Base-by-base conservation (phyloP, 2,113 vertebrate species). In the Andinoacara biseriatus region DNA sequence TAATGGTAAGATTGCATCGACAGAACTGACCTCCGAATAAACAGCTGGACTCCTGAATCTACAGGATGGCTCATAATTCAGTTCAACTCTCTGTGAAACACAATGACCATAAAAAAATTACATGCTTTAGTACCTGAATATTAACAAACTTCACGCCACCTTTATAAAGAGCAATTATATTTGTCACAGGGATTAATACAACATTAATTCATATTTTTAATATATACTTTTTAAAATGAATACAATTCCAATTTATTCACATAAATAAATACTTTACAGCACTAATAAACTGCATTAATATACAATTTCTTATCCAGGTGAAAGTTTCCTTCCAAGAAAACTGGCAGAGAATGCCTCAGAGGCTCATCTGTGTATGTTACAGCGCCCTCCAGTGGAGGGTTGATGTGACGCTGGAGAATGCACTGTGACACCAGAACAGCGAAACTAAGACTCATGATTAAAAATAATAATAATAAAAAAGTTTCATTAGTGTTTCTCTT, bases 121-220 rank as follows among this genome's bases (percentile, higher is more conserved):
- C 7, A 33, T 33, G 6, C 6, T 33, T 33, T 7, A 33, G 5
- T 33, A 18, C 6, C 15, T 18, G 46, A 49, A 49, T 18, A 3
- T 49, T 3, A 49, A 49, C 46, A 49, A 2, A 18, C 17, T 49
- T 17, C 46, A 7, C 6, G 31, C 29, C 1, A 18, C 20, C 20
- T 35, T 61, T 33, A 33, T 33, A 6, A 33, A 33, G 33, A 33
- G 5, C 6, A 18, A 20, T 61, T 31, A 33, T 61, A 35, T 61
- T 35, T 61, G 31, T 61, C 20, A 1, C 59, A 11, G 29, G 20
- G 0, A 31, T 61, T 61, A 61, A 3, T 35, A 35, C 5, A 10
- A 61, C 20, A 1, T 31, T 11, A 0, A 35, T 35, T 3, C 5
- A 61, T 31, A 11, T 35, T 61, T 35, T 38, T 61, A 0, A 18